A percentile compares a stretch with the other conserved stretches of the same genome.
phyloP scores from a whole-genome alignment of 2,888 invertebrate genomes.

The Tridacna gigas region DNA sequence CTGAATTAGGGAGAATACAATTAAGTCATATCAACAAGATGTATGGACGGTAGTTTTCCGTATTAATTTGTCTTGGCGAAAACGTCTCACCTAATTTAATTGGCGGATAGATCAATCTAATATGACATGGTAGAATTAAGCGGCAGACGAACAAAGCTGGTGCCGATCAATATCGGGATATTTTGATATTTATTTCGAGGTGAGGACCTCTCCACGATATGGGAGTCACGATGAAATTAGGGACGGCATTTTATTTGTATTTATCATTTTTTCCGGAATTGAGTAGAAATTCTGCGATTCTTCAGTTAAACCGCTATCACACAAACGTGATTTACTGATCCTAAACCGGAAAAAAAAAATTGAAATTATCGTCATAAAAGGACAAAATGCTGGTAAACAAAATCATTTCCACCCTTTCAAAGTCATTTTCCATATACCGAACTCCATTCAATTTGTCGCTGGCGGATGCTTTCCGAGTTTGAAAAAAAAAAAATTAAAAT shows the following conservation, averaged over 20 bases:
- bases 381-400: too few species aligned
- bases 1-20: slow-evolving; percentile 38
- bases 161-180: slow-evolving; percentile 34
- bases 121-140: slow-evolving; percentile 54
- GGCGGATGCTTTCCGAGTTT: too few species aligned
- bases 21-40: slow-evolving; percentile 39
- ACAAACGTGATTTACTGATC: too few species aligned
- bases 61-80: slow-evolving; percentile 48
- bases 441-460: too few species aligned
- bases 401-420: too few species aligned
- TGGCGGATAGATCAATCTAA: slow-evolving; percentile 50
- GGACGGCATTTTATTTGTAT: not conserved
- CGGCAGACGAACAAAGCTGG: slow-evolving; percentile 38
- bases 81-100: slow-evolving; percentile 49
- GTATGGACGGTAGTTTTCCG: slow-evolving; percentile 35
- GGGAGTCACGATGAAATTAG: slow-evolving; percentile 27
- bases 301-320: too few species aligned
- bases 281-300: too few species aligned
- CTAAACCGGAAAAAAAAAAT: too few species aligned
- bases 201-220: slow-evolving; percentile 22
- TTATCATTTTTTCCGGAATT: too few species aligned
- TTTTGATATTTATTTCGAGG: slow-evolving; percentile 34
- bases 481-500: too few species aligned
- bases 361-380: too few species aligned
- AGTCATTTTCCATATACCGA: too few species aligned